Percentiles rank a stretch among this genome's conserved stretches.
Evolutionary conservation across 1,140 invertebrate species (phyloP).

Genomic region (Tetraneura akinire): DNA sequence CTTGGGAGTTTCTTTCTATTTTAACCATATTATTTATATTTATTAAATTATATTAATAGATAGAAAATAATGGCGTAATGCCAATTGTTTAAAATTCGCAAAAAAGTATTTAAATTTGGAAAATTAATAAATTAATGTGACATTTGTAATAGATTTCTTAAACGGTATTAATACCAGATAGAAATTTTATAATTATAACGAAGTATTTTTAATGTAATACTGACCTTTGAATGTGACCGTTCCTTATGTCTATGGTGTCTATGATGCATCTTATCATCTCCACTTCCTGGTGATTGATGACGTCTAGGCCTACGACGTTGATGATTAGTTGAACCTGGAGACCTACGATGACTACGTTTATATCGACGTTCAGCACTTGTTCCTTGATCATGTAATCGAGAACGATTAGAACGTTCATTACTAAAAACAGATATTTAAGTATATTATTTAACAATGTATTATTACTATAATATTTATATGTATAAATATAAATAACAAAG

Average conservation of each 20-base stretch:
- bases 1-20: slow-evolving; percentile 4
- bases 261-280: slow-evolving; percentile 50
- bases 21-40: slow-evolving; percentile 18
- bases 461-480: background rate
- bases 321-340: slow-evolving; percentile 62
- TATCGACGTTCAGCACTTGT: slow-evolving; percentile 66
- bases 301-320: slow-evolving; percentile 57
- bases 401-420: slow-evolving; percentile 65
- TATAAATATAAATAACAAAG: background rate
- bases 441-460: background rate
- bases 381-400: slow-evolving; percentile 65
- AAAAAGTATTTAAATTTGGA: background rate
- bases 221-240: slow-evolving; percentile 48
- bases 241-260: slow-evolving; percentile 59
- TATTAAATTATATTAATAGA: slow-evolving; percentile 32
- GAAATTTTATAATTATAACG: background rate
- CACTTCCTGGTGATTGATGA: slow-evolving; percentile 54
- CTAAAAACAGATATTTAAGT: slow-evolving; percentile 59
- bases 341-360: slow-evolving; percentile 64
- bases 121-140: slow-evolving; percentile 43
- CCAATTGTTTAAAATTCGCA: slow-evolving; percentile 18
- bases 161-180: slow-evolving; percentile 37
- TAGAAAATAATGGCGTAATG: background rate
- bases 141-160: slow-evolving; percentile 31
- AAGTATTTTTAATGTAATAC: background rate